These are phyloP conservation scores for Oncorhynchus mykiss DNA, from an alignment of 2,113 vertebrate genomes.

Conservation along the genomic window DNA sequence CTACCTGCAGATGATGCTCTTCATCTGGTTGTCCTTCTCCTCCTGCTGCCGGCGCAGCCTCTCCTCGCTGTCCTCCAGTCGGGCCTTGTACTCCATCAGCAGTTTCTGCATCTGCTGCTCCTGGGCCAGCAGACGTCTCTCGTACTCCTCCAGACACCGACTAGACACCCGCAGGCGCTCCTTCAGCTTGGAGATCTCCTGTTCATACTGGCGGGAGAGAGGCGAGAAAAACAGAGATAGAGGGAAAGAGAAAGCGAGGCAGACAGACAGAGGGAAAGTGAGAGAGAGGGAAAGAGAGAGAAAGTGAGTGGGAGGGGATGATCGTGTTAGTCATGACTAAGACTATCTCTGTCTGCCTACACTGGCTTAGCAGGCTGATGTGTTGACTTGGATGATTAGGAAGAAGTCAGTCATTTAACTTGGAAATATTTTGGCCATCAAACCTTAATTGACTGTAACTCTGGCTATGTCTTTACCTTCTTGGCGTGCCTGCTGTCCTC, in stretches of 20 bases:
- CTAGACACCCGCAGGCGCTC: slow-evolving; percentile 85
- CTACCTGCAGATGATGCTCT: slow-evolving; percentile 95
- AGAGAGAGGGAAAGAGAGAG: too few relatives aligned
- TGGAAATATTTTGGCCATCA: too few relatives aligned
- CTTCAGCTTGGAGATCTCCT: slow-evolving; percentile 89
- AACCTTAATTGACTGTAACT: not conserved
- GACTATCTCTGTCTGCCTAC: not conserved
- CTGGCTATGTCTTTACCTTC: slow-evolving; percentile 75
- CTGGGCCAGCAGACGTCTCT: slow-evolving; percentile 87
- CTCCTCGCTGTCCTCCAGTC: slow-evolving; percentile 93
- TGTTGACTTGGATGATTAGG: too few relatives aligned
- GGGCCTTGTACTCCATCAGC: slow-evolving; percentile 84
- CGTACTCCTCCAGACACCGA: slow-evolving; percentile 89
- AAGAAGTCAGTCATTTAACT: too few relatives aligned
- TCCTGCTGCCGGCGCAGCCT: slow-evolving; percentile 87
- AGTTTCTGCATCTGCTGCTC: slow-evolving; percentile 96
- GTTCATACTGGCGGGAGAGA: slow-evolving; percentile 80
- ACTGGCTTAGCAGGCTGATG: too few relatives aligned
- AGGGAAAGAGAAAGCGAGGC: too few relatives aligned
- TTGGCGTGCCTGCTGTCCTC: slow-evolving; percentile 83
- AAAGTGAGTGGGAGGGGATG: not conserved
- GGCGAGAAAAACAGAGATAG: not conserved
- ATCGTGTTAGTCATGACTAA: not conserved
- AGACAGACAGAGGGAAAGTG: too few relatives aligned
- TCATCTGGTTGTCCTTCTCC: slow-evolving; percentile 97